Evolutionary conservation across 2,113 vertebrate genomes (phyloP).

Genomic region (Cebus imitator): DNA sequence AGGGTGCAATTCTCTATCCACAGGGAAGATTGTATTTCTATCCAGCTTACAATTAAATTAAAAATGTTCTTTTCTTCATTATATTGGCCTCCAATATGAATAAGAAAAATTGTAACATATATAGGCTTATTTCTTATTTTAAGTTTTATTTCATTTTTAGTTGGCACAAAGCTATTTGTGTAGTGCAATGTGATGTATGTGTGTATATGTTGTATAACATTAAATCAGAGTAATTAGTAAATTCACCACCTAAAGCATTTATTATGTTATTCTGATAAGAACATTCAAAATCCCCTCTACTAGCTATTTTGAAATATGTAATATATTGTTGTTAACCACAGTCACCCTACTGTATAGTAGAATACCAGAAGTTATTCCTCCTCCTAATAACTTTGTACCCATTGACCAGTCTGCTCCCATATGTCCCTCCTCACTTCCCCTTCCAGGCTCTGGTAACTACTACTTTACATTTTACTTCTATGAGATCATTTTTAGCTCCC

Average conservation of each 20-base stretch:
- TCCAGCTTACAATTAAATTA: not conserved
- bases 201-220: not conserved
- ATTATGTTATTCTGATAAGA: not conserved
- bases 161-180: not conserved
- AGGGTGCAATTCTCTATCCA: not conserved
- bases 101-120: not conserved
- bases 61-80: not conserved
- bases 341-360: not conserved
- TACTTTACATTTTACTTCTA: not conserved
- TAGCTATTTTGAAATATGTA: not conserved
- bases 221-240: not conserved
- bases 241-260: not conserved
- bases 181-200: not conserved
- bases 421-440: not conserved
- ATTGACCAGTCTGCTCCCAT: not conserved
- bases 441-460: not conserved
- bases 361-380: not conserved
- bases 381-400: not conserved
- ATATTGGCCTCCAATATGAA: not conserved
- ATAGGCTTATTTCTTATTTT: not conserved
- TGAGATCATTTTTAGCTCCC: not conserved
- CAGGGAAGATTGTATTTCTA: not conserved
- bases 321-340: not conserved
- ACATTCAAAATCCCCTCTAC: not conserved
- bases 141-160: not conserved